Conservation (phyloP, 2,113 vertebrate species). For the Spilogale gracilis region DNA sequence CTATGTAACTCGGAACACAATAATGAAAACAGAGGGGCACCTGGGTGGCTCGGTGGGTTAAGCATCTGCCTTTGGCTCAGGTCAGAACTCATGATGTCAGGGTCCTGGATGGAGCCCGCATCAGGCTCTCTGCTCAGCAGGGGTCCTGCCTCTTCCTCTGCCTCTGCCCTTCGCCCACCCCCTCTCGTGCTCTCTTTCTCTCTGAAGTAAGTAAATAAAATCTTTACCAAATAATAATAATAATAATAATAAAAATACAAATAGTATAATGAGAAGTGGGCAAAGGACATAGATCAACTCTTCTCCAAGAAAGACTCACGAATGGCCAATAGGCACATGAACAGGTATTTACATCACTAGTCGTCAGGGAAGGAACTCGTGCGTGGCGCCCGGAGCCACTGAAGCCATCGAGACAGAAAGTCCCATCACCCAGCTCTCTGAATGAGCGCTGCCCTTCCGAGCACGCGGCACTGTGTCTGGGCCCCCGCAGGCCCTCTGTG, state of each 20-base stretch:
- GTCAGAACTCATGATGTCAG: no score
- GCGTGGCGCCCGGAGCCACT: fast-evolving
- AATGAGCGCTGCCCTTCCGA: not conserved
- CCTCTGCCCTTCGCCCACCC: no score
- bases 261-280: not conserved
- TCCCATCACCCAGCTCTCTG: fast-evolving
- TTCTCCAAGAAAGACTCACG: not conserved
- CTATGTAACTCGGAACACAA: fast-evolving
- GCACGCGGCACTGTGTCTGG: not conserved
- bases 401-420: not conserved
- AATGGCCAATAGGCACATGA: not conserved
- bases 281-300: not conserved
- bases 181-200: no score
- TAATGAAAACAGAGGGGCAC: not conserved
- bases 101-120: no score
- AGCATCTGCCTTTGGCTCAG: no score
- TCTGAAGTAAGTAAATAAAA: no score
- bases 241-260: not conserved
- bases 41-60: no score
- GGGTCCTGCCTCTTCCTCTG: no score
- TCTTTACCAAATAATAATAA: not conserved
- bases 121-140: no score
- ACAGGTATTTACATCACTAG: not conserved
- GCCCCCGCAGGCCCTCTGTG: not conserved
- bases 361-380: not conserved